Base-by-base conservation (phyloP, 30 jellyfish, hydroid and myxozoan species). In the Chrysaora quinquecirrha region DNA sequence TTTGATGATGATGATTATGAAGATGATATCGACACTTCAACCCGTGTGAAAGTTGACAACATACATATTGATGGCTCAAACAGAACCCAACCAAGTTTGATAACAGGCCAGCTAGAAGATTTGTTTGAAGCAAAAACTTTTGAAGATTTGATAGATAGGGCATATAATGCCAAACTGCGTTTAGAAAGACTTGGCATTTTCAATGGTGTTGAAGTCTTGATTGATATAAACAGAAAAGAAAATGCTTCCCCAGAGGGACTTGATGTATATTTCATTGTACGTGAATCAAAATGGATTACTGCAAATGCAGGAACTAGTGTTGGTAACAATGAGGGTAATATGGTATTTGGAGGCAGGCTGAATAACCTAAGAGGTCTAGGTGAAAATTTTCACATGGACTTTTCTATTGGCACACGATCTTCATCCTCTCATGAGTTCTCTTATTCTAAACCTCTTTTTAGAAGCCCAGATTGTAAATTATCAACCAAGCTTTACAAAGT, bases 261-360 rank as follows among this genome's bases (percentile, higher is more conserved):
- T 9, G 99, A 94, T 82, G 97, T 94, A 2, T 66, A 75, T 68
- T 94, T 80, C 54, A 29, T 87, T 48, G 96, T 94, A 35, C 72
- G 86, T 66, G 99, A 94, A 66, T 48, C 95, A 16, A 70, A 81
- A 49, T 50, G 94, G 20, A 35, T 87, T 21, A 56, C 95, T 2
- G 96, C 94, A 46, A 79, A 82, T 60, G 89, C 88, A 11, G 99
- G 99, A 19, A 94, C 99, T 14, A 64, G 65, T 52, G 96, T 94
- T 23, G 99, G 99, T 0, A 83, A 88, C 68, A 94, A 94, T 76
- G 99, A 94, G 30, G 99, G 99, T 28, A 88, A 85, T 43, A 76
- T 94, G 95, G 65, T 80, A 16, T 35, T 94, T 77, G 92, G 94
- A 29, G 87, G 86, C 30, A 76, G 80, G 43, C 29, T 87, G 72